phyloP scores from a whole-genome alignment of 2,888 invertebrate species.

The Torymus auratus region DNA sequence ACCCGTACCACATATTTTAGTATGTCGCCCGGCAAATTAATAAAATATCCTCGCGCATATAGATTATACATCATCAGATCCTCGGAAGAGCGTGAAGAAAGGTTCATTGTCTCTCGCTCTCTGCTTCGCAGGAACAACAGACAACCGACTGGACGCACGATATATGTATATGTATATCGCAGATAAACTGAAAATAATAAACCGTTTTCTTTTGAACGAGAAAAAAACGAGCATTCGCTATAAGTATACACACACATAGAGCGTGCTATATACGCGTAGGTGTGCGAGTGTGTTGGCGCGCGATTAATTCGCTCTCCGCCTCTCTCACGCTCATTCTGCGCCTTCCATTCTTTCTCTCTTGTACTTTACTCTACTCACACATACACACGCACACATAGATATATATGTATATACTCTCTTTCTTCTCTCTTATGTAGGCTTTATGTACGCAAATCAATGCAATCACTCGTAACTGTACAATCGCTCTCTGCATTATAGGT shows the following conservation, averaged over 20 bases:
- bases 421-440: slow-evolving; percentile 45
- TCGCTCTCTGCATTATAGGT: slow-evolving; percentile 76
- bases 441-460: slow-evolving; percentile 58
- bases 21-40: no score
- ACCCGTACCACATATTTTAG: no score
- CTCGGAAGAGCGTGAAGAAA: not conserved
- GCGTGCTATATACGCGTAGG: slow-evolving; percentile 10
- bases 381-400: not conserved
- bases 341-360: no score
- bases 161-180: slow-evolving; percentile 16
- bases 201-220: no score
- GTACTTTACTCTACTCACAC: not conserved
- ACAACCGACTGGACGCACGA: slow-evolving; percentile 41
- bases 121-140: slow-evolving; percentile 17
- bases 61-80: no score
- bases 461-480: slow-evolving; percentile 68
- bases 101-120: slow-evolving; percentile 14
- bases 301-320: slow-evolving; percentile 31
- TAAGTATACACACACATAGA: no score
- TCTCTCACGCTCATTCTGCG: no score
- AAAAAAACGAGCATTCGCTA: no score
- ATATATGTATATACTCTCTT: no score
- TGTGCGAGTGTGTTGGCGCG: not conserved
- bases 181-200: no score
- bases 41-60: no score